A percentile compares a stretch with the other conserved stretches of the same genome.
Evolutionary conservation across 2,888 invertebrate genomes (phyloP).

Genomic region (Megastigmus dorsalis): DNA sequence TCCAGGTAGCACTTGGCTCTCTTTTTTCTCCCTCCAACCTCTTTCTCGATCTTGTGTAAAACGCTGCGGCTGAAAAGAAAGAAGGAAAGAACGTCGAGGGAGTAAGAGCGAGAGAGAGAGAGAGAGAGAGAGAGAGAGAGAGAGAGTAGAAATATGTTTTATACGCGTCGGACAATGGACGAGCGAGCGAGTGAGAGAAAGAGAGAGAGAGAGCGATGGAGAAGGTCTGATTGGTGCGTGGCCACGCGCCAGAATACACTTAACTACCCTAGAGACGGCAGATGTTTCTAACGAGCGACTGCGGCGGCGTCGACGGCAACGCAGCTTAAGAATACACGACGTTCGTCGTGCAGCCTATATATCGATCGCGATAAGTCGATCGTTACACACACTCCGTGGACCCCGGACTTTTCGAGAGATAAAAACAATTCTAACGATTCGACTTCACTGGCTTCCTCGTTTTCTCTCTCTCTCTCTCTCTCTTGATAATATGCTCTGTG

Average conservation of each 20-base stretch:
- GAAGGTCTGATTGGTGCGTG: slow-evolving; percentile 63
- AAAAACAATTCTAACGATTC: slow-evolving; percentile 28
- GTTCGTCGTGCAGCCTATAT: slow-evolving; percentile 56
- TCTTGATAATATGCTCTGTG: too few species aligned
- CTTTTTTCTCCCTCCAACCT: background rate
- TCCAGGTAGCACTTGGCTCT: slow-evolving; percentile 46
- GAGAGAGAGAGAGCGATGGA: slow-evolving; percentile 58
- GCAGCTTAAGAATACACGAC: slow-evolving; percentile 54
- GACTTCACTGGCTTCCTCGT: slow-evolving; percentile 5
- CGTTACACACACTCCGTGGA: slow-evolving; percentile 33
- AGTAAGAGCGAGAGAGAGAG: background rate
- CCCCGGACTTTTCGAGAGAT: background rate
- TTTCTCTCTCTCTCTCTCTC: background rate
- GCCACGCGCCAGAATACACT: slow-evolving; percentile 68
- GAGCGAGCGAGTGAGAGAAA: slow-evolving; percentile 56
- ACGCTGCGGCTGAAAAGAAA: background rate
- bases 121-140: background rate
- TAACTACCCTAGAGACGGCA: slow-evolving; percentile 68
- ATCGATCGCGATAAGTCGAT: slow-evolving; percentile 70
- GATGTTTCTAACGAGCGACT: slow-evolving; percentile 70
- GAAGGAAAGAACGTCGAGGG: slow-evolving; percentile 15
- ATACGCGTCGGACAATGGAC: slow-evolving; percentile 57
- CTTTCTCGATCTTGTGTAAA: background rate
- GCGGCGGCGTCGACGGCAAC: slow-evolving; percentile 8
- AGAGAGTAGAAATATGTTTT: background rate